Percentiles rank a stretch among this genome's conserved stretches.
These are phyloP conservation scores for Periparus ater DNA, from an alignment of 2,797 vertebrate species.

Conservation along the genomic window DNA sequence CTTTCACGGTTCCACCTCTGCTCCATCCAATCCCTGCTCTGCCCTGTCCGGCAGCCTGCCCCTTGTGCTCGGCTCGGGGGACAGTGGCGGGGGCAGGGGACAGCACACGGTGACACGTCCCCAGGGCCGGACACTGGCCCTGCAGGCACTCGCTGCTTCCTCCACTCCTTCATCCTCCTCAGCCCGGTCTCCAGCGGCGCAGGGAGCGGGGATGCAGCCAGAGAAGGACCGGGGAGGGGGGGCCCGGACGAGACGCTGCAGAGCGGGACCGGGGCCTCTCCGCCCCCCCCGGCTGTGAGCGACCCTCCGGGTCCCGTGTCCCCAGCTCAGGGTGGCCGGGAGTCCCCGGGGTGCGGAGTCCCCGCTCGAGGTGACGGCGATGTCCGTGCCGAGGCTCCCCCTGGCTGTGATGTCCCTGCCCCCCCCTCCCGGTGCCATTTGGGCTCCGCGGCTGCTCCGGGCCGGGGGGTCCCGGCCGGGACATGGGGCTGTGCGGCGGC, in stretches of 20 bases:
- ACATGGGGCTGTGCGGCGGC: not conserved
- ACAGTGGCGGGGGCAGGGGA: not conserved
- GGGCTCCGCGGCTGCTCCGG: not conserved
- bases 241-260: fast-evolving
- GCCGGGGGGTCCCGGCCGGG: no score
- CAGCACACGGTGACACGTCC: not conserved
- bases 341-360: not conserved
- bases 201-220: not conserved
- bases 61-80: not conserved
- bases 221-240: not conserved
- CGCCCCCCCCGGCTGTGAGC: not conserved
- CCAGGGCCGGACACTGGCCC: not conserved
- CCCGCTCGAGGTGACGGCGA: not conserved
- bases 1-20: not conserved
- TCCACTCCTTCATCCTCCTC: not conserved
- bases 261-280: not conserved
- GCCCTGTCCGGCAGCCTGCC: not conserved
- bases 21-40: no score
- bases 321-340: not conserved
- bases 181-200: not conserved
- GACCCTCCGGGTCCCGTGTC: not conserved
- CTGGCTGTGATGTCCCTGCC: fast-evolving
- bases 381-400: not conserved
- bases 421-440: not conserved
- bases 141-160: not conserved